Percentiles rank a stretch among this genome's conserved stretches.
phyloP scores from a whole-genome alignment of 2,888 invertebrate genomes.

The Tortrix viridana region DNA sequence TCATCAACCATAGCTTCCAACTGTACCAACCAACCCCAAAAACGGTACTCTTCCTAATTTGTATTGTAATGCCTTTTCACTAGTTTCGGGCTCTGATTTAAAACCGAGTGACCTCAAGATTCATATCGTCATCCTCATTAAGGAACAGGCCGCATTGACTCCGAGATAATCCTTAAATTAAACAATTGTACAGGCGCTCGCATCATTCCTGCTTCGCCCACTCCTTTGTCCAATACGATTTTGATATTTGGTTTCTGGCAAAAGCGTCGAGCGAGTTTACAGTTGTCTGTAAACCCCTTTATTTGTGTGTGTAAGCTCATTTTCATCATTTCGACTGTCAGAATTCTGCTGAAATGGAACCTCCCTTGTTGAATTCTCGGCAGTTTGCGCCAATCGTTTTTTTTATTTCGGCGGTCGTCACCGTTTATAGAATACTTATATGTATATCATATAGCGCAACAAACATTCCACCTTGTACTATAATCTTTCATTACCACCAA shows the following conservation, averaged over 20 bases:
- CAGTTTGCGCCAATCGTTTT: no score
- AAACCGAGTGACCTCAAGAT: slow-evolving; percentile 30
- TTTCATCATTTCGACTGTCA: no score
- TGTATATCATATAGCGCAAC: no score
- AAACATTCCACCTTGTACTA: no score
- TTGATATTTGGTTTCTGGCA: slow-evolving; percentile 53
- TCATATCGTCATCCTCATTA: slow-evolving; percentile 32
- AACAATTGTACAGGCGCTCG: slow-evolving; percentile 74
- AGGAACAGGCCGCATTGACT: slow-evolving; percentile 21
- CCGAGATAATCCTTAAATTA: slow-evolving; percentile 65
- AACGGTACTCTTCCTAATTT: background rate
- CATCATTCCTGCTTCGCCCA: slow-evolving; percentile 77
- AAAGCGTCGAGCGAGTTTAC: slow-evolving; percentile 32
- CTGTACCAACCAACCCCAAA: no score
- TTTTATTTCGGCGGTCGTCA: no score
- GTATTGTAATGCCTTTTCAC: background rate
- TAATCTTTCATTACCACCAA: no score
- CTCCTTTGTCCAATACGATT: slow-evolving; percentile 73
- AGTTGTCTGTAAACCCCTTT: background rate
- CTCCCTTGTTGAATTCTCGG: no score
- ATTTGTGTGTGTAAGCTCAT: no score
- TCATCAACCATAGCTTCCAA: no score
- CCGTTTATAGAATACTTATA: no score
- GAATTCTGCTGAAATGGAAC: no score
- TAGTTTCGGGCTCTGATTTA: slow-evolving; percentile 4